A percentile compares a stretch with the other conserved stretches of the same genome.
Conservation (phyloP, 2,113 vertebrate species). For the Rhinichthys klamathensis region DNA sequence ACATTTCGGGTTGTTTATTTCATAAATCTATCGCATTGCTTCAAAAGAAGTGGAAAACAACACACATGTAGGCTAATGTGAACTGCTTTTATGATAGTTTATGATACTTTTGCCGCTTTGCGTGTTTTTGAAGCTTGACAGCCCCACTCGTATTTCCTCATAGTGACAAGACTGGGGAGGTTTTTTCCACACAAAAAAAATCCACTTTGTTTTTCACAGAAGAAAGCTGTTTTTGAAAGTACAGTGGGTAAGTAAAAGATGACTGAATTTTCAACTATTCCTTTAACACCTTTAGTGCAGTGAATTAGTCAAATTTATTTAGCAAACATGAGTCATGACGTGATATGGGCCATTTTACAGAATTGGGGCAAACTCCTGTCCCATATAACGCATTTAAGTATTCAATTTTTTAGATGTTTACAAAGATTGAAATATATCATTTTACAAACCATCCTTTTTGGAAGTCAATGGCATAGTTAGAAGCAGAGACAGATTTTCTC, state of each 20-base stretch:
- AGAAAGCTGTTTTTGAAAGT: neutral
- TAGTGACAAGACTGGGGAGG: too few relatives aligned
- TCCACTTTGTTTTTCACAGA: neutral
- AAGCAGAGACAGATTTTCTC: too few relatives aligned
- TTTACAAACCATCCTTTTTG: neutral
- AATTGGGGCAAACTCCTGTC: too few relatives aligned
- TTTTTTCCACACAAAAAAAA: too few relatives aligned
- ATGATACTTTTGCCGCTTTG: neutral
- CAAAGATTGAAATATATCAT: too few relatives aligned
- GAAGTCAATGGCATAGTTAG: neutral
- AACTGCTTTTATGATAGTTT: neutral
- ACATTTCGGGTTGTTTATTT: neutral
- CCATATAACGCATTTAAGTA: too few relatives aligned
- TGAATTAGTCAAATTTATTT: neutral
- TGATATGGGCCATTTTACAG: too few relatives aligned
- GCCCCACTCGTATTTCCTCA: too few relatives aligned
- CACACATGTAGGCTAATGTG: too few relatives aligned
- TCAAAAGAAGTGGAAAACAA: neutral
- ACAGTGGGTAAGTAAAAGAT: neutral
- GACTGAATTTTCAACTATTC: neutral
- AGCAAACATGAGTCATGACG: neutral
- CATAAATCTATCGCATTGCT: neutral
- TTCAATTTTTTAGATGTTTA: too few relatives aligned
- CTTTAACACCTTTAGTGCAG: neutral
- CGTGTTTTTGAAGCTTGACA: too few relatives aligned